Percentiles rank a stretch among this genome's conserved stretches.
Evolutionary conservation across 2,888 invertebrate species (phyloP).

Genomic region (Carpatolechia fugitivella): DNA sequence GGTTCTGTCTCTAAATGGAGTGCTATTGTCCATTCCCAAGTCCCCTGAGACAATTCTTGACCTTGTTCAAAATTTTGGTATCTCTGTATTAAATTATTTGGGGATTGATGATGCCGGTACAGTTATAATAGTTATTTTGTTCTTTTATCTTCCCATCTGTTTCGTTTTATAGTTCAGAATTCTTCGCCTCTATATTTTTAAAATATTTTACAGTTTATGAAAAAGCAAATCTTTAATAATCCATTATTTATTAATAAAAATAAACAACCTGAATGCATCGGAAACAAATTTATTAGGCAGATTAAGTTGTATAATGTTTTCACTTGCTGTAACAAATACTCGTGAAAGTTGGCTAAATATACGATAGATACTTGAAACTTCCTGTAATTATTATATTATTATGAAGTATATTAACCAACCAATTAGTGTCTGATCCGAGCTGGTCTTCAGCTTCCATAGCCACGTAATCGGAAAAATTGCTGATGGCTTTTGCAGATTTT

Average conservation of each 20-base stretch:
- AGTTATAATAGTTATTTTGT: conserved; percentile 30
- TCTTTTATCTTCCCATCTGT: no score
- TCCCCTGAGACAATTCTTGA: conserved; percentile 67
- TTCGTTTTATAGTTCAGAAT: no score
- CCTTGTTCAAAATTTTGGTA: conserved; percentile 64
- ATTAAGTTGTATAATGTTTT: no score
- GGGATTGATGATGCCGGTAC: conserved; percentile 21
- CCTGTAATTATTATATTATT: conserved; percentile 3
- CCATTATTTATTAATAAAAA: no score
- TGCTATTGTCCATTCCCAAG: conserved; percentile 59
- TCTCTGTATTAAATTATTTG: conserved; percentile 26
- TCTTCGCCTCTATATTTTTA: background rate
- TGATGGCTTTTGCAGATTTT: conserved; percentile 22
- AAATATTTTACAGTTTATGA: background rate
- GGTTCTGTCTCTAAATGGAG: conserved; percentile 50
- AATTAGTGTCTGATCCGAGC: conserved; percentile 21
- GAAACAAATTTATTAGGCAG: no score
- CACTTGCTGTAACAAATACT: background rate
- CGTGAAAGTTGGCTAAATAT: conserved; percentile 31
- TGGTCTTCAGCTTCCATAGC: conserved; percentile 18
- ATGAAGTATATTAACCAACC: conserved; percentile 6
- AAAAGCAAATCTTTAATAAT: background rate
- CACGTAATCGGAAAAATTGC: conserved; percentile 21
- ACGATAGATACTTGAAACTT: conserved; percentile 8
- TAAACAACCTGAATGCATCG: no score